Percentiles rank a stretch among this genome's conserved stretches.
Evolutionary conservation across 1,140 invertebrate species (phyloP).

Genomic region (Anagrus nilaparvatae): DNA sequence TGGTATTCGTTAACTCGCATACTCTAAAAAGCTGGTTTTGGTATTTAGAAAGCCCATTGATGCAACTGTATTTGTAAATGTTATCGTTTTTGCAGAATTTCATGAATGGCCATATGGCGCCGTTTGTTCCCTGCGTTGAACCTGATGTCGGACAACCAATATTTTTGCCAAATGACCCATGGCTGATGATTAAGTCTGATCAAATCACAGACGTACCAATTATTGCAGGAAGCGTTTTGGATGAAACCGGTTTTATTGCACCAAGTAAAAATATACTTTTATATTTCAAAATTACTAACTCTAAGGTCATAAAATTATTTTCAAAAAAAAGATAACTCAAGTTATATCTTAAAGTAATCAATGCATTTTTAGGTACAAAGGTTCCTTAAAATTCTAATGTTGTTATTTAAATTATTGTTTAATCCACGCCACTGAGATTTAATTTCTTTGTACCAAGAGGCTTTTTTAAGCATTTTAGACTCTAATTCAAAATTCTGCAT

Average conservation of each 20-base stretch:
- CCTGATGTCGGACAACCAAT: conserved; percentile 43
- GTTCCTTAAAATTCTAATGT: too few relatives aligned
- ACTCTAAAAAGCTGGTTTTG: too few relatives aligned
- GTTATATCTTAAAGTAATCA: background rate
- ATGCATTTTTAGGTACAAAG: too few relatives aligned
- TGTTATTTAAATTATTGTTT: too few relatives aligned
- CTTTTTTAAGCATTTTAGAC: too few relatives aligned
- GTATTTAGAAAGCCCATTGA: too few relatives aligned
- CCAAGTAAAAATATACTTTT: conserved; percentile 20
- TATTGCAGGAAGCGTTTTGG: conserved; percentile 50
- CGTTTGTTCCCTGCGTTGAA: conserved; percentile 59
- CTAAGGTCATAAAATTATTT: conserved; percentile 2
- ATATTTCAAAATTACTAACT: conserved; percentile 10
- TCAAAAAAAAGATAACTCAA: background rate
- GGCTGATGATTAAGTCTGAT: conserved; percentile 39
- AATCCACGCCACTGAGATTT: too few relatives aligned
- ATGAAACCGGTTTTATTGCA: conserved; percentile 41
- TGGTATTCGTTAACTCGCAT: too few relatives aligned
- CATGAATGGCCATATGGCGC: conserved; percentile 22
- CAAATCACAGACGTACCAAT: conserved; percentile 48
- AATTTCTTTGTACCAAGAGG: too few relatives aligned
- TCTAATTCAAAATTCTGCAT: too few relatives aligned
- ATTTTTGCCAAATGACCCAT: conserved; percentile 51
- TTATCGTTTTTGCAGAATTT: too few relatives aligned
- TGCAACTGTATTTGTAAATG: too few relatives aligned